Evolutionary conservation across 2,113 vertebrate species (phyloP).

Genomic region (Aspiorhynchus laticeps): DNA sequence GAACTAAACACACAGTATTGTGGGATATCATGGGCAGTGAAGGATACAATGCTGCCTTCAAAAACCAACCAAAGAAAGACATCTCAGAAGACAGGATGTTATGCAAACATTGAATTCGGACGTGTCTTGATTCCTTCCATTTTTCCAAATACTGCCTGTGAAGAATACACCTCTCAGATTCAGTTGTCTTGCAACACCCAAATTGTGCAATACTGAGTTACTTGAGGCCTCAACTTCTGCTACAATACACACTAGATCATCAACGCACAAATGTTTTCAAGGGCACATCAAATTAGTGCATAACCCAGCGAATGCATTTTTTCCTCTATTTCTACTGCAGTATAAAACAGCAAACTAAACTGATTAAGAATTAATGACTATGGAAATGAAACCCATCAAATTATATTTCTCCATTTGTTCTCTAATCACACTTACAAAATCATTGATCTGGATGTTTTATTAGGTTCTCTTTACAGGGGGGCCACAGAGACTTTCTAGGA

Average conservation of each 20-base stretch:
- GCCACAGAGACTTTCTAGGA: neutral
- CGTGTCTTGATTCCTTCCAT: neutral
- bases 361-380: neutral
- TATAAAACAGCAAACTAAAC: neutral
- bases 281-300: neutral
- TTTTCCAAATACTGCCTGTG: neutral
- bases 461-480: neutral
- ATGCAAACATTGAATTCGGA: neutral
- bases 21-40: conserved; percentile 12
- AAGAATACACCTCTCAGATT: neutral
- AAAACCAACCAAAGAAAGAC: neutral
- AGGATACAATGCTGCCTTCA: conserved; percentile 6
- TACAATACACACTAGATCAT: neutral
- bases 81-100: neutral
- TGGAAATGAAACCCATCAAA: neutral
- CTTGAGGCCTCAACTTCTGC: neutral
- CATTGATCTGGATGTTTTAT: neutral
- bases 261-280: neutral
- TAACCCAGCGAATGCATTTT: neutral
- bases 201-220: neutral
- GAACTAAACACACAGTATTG: neutral
- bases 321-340: neutral
- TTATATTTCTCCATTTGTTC: conserved; percentile 4
- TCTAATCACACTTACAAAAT: neutral
- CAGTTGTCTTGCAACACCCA: no score